A percentile compares a stretch with the other conserved stretches of the same genome.
Evolutionary conservation across 1,140 invertebrate species (phyloP).

Genomic region (Acromyrmex charruanus): DNA sequence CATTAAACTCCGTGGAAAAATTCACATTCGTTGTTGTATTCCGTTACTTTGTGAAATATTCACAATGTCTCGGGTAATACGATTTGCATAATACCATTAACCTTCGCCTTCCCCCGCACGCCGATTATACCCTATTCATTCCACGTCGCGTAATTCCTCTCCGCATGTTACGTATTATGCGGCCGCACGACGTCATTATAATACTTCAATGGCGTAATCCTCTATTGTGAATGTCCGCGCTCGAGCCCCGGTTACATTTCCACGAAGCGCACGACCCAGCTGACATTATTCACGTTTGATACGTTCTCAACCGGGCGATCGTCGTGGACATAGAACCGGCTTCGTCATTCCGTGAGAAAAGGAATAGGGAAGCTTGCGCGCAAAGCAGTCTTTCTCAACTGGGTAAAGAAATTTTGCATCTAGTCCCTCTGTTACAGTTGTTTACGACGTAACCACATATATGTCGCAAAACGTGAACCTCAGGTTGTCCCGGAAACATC

Average conservation of each 20-base stretch:
- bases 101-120: conserved; percentile 67
- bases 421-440: conserved; percentile 17
- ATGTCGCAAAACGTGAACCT: conserved; percentile 9
- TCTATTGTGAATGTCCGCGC: conserved; percentile 71
- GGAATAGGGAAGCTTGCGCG: neutral
- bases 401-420: conserved; percentile 41
- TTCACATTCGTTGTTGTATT: conserved; percentile 65
- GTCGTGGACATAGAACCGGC: conserved; percentile 32
- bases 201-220: conserved; percentile 79
- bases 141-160: conserved; percentile 74
- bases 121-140: conserved; percentile 75
- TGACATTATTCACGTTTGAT: conserved; percentile 71
- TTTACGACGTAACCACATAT: conserved; percentile 22
- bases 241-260: conserved; percentile 68
- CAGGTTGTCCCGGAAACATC: conserved; percentile 7
- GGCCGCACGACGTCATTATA: conserved; percentile 76
- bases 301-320: conserved; percentile 52
- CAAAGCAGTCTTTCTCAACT: neutral
- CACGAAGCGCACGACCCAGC: conserved; percentile 58
- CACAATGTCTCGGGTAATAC: conserved; percentile 76
- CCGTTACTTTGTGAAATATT: conserved; percentile 72
- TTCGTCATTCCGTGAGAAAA: neutral
- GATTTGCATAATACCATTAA: conserved; percentile 80
- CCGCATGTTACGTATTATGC: conserved; percentile 77
- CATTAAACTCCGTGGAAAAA: conserved; percentile 57